These are phyloP conservation scores for Cyprinus carpio DNA, from an alignment of 2,113 vertebrate genomes.

Conservation along the genomic window DNA sequence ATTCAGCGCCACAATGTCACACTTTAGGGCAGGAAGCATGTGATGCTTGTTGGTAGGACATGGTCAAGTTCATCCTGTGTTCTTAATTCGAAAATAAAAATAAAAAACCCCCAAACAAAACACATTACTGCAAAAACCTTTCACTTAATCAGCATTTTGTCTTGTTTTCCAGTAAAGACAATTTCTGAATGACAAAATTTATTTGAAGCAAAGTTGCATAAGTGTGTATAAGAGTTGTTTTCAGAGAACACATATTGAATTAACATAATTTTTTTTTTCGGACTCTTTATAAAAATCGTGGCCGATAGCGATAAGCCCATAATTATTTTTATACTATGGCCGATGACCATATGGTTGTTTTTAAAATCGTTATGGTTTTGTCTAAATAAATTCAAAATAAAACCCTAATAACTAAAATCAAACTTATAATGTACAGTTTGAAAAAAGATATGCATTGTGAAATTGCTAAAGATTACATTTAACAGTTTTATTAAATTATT, in stretches of 20 bases:
- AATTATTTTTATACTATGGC: no score
- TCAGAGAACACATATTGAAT: background rate
- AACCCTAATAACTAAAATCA: no score
- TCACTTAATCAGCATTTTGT: background rate
- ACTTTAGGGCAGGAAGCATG: slow-evolving; percentile 44
- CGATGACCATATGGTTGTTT: background rate
- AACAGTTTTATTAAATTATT: background rate
- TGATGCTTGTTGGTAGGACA: slow-evolving; percentile 26
- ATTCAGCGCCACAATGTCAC: slow-evolving; percentile 36
- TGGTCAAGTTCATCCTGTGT: slow-evolving; percentile 38
- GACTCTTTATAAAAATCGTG: background rate
- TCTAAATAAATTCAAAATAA: background rate
- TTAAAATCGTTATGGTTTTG: background rate
- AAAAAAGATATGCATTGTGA: background rate
- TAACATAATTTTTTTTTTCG: background rate
- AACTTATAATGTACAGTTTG: background rate
- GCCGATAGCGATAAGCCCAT: background rate
- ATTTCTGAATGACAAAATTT: background rate
- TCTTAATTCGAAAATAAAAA: background rate
- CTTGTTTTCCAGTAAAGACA: background rate
- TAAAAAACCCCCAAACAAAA: no score
- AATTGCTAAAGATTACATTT: background rate
- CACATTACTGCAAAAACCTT: background rate
- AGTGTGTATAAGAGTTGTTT: background rate
- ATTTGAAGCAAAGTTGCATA: background rate